phyloP scores from a whole-genome alignment of 2,113 vertebrate species.

The Morone chrysops region DNA sequence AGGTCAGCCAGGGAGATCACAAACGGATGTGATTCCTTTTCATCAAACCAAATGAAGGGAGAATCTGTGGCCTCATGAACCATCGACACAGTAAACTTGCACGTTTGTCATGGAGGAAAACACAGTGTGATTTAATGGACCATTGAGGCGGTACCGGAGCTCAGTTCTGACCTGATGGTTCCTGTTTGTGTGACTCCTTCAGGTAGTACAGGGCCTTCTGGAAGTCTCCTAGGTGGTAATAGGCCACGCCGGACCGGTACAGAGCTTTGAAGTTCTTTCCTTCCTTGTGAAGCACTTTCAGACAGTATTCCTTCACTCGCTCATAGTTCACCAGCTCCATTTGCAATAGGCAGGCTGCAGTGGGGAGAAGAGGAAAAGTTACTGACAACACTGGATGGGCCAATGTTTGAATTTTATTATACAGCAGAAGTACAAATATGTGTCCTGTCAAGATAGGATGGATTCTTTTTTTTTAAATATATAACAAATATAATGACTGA shows the following conservation, averaged over 20 bases:
- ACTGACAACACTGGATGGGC: background rate
- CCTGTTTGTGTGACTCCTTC: conserved; percentile 95
- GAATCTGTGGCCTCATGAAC: background rate
- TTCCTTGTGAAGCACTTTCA: conserved; percentile 97
- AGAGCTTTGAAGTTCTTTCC: conserved; percentile 98
- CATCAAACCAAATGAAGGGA: background rate
- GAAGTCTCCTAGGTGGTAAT: conserved; percentile 98
- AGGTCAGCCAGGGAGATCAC: background rate
- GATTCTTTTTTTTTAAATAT: background rate
- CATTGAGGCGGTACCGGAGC: background rate
- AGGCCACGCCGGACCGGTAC: conserved; percentile 97
- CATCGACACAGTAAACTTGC: background rate
- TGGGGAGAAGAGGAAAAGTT: background rate
- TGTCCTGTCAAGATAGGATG: background rate
- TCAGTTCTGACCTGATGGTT: conserved; percentile 89
- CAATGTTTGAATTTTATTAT: conserved; percentile 17
- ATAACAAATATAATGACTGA: background rate
- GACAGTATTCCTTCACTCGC: conserved; percentile 97
- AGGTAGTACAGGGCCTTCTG: conserved; percentile 98
- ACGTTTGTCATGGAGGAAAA: background rate
- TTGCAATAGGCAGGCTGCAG: conserved; percentile 94
- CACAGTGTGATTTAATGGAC: background rate
- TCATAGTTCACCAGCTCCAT: conserved; percentile 99
- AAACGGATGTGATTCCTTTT: background rate
- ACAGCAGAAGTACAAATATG: background rate